Evolutionary conservation across 2,888 invertebrate species (phyloP).

Genomic region (Xanthia togata): DNA sequence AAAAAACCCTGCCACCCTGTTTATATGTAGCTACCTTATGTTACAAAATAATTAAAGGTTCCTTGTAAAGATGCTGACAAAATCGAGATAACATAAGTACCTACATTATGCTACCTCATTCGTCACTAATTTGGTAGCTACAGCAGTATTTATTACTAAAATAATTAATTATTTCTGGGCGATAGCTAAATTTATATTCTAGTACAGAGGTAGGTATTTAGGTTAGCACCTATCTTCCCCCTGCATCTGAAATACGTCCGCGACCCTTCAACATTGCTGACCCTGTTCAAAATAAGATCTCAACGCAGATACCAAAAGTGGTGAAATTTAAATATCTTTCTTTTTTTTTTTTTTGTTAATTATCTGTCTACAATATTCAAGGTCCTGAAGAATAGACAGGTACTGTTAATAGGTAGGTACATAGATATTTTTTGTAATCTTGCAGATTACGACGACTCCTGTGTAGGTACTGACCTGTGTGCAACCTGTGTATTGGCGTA

Average conservation of each 20-base stretch:
- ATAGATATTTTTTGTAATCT: no score
- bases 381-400: no score
- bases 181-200: background rate
- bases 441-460: no score
- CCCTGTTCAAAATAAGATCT: constrained; percentile 75
- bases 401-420: no score
- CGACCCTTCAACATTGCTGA: constrained; percentile 72
- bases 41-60: background rate
- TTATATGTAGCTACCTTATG: background rate
- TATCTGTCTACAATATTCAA: no score
- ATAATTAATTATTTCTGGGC: background rate
- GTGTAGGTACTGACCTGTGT: no score
- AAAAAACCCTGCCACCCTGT: no score
- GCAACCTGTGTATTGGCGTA: no score
- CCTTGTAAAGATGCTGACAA: background rate
- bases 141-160: background rate
- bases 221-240: constrained; percentile 62
- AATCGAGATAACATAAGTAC: background rate
- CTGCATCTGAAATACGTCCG: constrained; percentile 60
- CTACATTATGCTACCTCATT: background rate
- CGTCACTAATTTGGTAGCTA: background rate
- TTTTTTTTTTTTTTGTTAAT: no score
- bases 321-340: background rate
- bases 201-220: background rate
- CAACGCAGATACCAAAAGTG: constrained; percentile 70